These are phyloP conservation scores for Brachionus asplanchnoidis DNA, from an alignment of 1,140 invertebrate species.

Conservation along the genomic window DNA sequence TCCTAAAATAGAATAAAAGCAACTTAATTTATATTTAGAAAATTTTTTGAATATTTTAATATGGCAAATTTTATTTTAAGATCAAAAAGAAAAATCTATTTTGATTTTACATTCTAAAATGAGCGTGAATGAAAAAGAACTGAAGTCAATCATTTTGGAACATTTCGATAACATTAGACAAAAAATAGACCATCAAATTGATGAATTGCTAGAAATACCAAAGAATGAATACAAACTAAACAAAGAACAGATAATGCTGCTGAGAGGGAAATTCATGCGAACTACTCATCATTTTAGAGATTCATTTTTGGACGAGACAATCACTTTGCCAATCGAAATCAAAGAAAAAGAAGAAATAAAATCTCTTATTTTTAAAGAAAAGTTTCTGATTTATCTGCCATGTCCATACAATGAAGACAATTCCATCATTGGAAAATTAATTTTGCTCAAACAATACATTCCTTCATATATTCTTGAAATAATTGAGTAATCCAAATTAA, in stretches of 20 bases:
- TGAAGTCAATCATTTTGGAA: background rate
- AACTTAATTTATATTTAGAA: too few relatives aligned
- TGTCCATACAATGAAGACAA: background rate
- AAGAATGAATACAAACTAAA: background rate
- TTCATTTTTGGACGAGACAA: background rate
- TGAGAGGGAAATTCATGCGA: background rate
- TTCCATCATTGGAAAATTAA: background rate
- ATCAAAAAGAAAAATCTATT: too few relatives aligned
- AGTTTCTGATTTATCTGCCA: background rate
- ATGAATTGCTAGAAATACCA: background rate
- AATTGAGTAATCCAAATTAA: background rate
- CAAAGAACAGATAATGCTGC: background rate
- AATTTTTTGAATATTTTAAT: too few relatives aligned
- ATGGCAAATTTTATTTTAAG: too few relatives aligned
- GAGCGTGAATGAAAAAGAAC: background rate
- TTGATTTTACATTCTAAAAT: background rate
- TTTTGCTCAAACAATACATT: background rate
- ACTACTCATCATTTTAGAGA: background rate
- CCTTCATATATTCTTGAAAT: background rate
- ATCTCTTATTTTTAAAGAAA: background rate
- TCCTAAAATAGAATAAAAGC: too few relatives aligned
- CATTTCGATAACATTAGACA: background rate
- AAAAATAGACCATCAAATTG: background rate
- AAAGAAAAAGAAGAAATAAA: background rate
- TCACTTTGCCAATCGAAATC: background rate